Evolutionary conservation across 2,797 vertebrate genomes (phyloP), one percentile per base, ranked within the genome.

Genomic region (Morelia viridis): DNA sequence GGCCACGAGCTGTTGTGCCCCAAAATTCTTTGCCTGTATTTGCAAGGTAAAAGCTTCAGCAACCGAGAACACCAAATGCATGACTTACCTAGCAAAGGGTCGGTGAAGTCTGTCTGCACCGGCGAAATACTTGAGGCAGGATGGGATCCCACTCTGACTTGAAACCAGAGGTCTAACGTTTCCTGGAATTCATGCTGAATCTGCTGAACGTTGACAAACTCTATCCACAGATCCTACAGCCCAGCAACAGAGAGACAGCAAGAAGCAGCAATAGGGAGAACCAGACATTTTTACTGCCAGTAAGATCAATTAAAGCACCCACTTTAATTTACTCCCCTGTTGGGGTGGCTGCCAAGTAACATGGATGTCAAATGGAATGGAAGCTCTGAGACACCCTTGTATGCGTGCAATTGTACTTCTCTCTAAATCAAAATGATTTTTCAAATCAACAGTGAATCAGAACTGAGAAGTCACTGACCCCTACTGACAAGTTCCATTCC

Each of bases 201-300:
- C 62, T 98, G 98, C 94, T 99, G 98, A 95, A 98, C 97, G 91
- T 99, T 99, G 95, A 99, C 93, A 93, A 97, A 99, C 93, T 99
- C 99, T 94, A 99, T 97, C 99, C 99, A 99, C 89, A 99, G 96
- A 93, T 98, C 98, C 99, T 99, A 92, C 8, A 95, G 94, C 1
- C 93, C 4, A 93, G 22, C 80, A 50, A 22, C 0, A 58, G 89
- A 85, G 50, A 41, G 8, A 28, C 41, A 58, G 87, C 28, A 83
- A 28, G 26, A 85, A 26, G 6, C 13, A 9, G 5, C n/a, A 56
- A 50, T n/a, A 19, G 46, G 15, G 46, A 46, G 19, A 53, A 88
- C 5, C 9, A 5, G n/a, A 35, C 2, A 71, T 31, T 35, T 35
- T 71, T 17, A 71, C 17, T 71, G n/a, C 2, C n/a, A 71, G n/a